Evolutionary conservation across 1,140 invertebrate genomes (phyloP), one percentile per base, ranked within the genome.

Genomic region (Drosophila fuyamai): DNA sequence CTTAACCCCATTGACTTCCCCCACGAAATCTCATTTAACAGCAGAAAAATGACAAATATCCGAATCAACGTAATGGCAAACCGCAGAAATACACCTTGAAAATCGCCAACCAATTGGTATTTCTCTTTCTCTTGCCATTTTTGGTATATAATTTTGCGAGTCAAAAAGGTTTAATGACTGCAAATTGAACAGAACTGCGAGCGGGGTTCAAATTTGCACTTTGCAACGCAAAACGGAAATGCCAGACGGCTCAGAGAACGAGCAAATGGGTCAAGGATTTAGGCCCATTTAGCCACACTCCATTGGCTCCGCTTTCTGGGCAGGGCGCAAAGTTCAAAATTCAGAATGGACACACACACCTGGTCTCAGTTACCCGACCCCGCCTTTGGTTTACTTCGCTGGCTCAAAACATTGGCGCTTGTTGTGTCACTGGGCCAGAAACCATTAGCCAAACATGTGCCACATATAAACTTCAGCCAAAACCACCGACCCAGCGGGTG

Each of bases 261-360:
- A 66, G 47, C 72, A 88, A 81, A 84, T 84, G 83, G 79, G 75
- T 79, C 82, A 85, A 88, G 81, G 81, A 85, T 84, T 81, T 76
- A 72, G 76, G 70, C 83, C 50, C 66, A 76, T 86, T 86, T 82
- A 72, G 73, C 60, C 75, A 85, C 81, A 85, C 81, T 86, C 59
- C 72, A 85, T 86, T 85, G 81, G 53, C 68, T 81, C 35, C 47
- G 51, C 8, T 41, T 47, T 47, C 72, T 55, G 76, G 70, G 80
- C 53, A 76, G 76, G 61, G 76, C 71, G 50, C 62, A 80, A 73
- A 85, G 72, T 77, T 85, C 81, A 80, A n/a, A 80, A 16, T 18
- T 38, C 47, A 76, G 59, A 75, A 75, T 58, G 55, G 18, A 56
- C 47, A 14, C 41, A 18, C 23, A 53, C 55, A 82, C 70, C 82